Percentiles rank a stretch among this genome's conserved stretches.
These are phyloP conservation scores for Gymnogyps californianus DNA, from an alignment of 2,113 vertebrate species.

Conservation along the genomic window DNA sequence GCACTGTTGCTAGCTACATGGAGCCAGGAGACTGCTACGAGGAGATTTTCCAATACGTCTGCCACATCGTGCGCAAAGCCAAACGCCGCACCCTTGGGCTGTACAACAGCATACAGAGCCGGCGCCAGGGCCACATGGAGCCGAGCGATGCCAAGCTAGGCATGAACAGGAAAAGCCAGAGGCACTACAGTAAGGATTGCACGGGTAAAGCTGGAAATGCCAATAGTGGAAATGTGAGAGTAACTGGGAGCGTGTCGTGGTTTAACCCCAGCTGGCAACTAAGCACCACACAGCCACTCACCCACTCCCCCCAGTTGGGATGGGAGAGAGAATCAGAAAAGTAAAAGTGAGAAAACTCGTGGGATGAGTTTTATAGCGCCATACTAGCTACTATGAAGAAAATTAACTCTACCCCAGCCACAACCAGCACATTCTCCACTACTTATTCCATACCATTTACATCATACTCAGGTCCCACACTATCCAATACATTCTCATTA, in stretches of 20 bases:
- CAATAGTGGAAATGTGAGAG: background rate
- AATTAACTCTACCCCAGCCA: too few relatives aligned
- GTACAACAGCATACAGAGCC: constrained; percentile 81
- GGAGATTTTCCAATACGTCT: constrained; percentile 93
- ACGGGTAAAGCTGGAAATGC: background rate
- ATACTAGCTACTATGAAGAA: too few relatives aligned
- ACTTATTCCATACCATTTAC: too few relatives aligned
- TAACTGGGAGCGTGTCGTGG: background rate
- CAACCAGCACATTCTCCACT: too few relatives aligned
- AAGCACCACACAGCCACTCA: too few relatives aligned
- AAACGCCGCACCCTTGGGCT: constrained; percentile 80
- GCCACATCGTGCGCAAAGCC: constrained; percentile 90
- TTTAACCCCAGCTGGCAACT: too few relatives aligned
- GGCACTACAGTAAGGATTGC: constrained; percentile 68
- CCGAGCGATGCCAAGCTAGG: background rate
- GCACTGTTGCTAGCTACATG: constrained; percentile 89
- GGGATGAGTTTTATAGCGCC: too few relatives aligned
- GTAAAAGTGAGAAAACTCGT: too few relatives aligned
- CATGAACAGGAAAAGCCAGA: constrained; percentile 67
- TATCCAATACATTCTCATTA: too few relatives aligned
- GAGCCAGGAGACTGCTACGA: constrained; percentile 96
- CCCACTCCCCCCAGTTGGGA: too few relatives aligned
- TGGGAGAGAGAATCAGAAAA: too few relatives aligned
- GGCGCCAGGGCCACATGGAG: constrained; percentile 68
- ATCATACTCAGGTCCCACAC: too few relatives aligned